A percentile compares a stretch with the other conserved stretches of the same genome.
These are phyloP conservation scores for Sebastes cheni DNA, from an alignment of 2,797 vertebrate species.

Conservation along the genomic window DNA sequence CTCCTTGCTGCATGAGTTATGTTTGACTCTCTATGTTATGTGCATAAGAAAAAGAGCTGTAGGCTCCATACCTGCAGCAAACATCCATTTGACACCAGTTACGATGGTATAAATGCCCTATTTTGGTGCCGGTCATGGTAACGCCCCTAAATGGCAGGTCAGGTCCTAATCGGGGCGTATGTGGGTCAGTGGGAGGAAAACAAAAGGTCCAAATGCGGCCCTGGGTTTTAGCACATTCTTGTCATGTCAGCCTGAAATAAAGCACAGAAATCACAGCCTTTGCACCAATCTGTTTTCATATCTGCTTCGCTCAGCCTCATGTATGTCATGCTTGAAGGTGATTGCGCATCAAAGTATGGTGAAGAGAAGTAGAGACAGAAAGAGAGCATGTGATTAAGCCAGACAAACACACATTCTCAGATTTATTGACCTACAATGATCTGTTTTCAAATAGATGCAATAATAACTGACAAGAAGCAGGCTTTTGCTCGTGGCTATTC, in stretches of 20 bases:
- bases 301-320: constrained; percentile 5
- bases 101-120: constrained; percentile 62
- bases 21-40: neutral
- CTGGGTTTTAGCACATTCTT: constrained; percentile 72
- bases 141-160: constrained; percentile 59
- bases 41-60: neutral
- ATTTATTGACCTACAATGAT: constrained; percentile 44
- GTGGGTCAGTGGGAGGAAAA: constrained; percentile 78
- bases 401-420: constrained; percentile 11
- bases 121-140: constrained; percentile 53
- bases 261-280: constrained; percentile 29
- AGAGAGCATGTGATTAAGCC: neutral
- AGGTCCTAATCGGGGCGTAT: constrained; percentile 67
- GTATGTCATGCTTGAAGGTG: constrained; percentile 7
- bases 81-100: constrained; percentile 66
- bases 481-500: constrained; percentile 12
- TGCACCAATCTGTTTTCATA: constrained; percentile 34
- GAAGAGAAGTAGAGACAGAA: constrained; percentile 4
- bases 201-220: constrained; percentile 56
- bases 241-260: constrained; percentile 57
- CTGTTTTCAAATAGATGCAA: constrained; percentile 20
- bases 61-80: constrained; percentile 41
- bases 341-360: constrained; percentile 20
- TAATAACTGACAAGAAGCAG: constrained; percentile 36
- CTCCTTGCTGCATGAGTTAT: constrained; percentile 3